Evolutionary conservation across 2,888 invertebrate species (phyloP), one percentile per base, ranked within the genome.

Genomic region (Lithophane semibrunnea): DNA sequence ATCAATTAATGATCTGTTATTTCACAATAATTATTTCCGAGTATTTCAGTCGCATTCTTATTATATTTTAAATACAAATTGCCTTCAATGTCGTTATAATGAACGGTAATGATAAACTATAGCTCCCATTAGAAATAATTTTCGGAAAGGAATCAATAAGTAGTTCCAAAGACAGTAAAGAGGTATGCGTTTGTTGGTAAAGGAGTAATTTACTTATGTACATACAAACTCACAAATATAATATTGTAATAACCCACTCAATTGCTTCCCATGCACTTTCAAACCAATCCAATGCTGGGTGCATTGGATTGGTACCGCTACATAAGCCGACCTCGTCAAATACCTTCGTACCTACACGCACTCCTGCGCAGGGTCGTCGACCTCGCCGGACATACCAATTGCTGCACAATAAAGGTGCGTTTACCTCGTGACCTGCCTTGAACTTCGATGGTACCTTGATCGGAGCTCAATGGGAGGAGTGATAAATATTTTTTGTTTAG

Each of bases 371-470:
- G 80, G 94, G 92, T 94, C 94, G 89, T 72, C 80, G 92, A 93
- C 94, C 95, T 87, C 88, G 77, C 86, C 92, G 94, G 95, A 95
- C 92, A 92, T 86, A 87, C 92, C 94, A 95, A 95, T 95, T 93
- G 92, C 80, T 84, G 83, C 63, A 80, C 92, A 94, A 94, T 95
- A 94, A 94, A 95, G 95, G 95, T 95, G 94, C 95, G 93, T 93
- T 94, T 92, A 93, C 93, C 92, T 93, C 93, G 78, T 87, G 92
- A 91, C 92, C 92, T 89, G 95, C 95, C 95, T 95, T 95, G 95
- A 95, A 95, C 95, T 93, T 93, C 89, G 87, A 83, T 82, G 76
- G 81, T 77, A 76, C 86, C 81, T 84, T 82, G 84, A 80, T 83
- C 79, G 68, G n/a, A 72, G 56, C 21, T 49, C 16, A 10, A 64